Evolutionary conservation across 1,140 invertebrate species (phyloP), one percentile per base, ranked within the genome.

Genomic region (Orius insidiosus): DNA sequence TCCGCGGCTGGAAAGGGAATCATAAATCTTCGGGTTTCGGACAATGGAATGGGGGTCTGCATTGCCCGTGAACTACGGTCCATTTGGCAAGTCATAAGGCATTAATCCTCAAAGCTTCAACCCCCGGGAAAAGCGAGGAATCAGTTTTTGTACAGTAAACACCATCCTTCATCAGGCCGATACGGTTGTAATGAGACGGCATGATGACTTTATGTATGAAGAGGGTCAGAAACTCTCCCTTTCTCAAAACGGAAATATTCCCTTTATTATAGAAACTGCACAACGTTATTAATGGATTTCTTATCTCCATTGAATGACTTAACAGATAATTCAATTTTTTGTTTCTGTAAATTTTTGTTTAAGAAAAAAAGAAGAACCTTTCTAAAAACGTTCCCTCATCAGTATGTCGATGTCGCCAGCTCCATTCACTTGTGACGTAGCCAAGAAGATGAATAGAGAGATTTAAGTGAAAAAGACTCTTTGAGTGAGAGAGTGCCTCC

Each of bases 361-460:
- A 24, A 4, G 7, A 24, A 24, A 24, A 24, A 24, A 24, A 24
- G 7, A 24, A 4, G 7, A 24, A 24, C 24, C 24, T 24, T 24
- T 24, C 39, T n/a, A 41, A 41, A 39, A 24, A 24, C 24, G 24
- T 24, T 24, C 24, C 18, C 47, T 49, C 47, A 49, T 49, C 47
- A 49, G 47, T 49, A 49, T 49, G 47, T 31, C 18, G n/a, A 14
- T 6, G 41, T 15, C 33, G 41, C 39, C 32, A 14, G 30, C 32
- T 30, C 46, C 34, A 36, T 47, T 37, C 37, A 43, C 32, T 45
- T 37, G 32, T 45, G 32, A 35, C 44, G 44, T 45, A 34, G 44
- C 44, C 34, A 16, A 35, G 47, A 43, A 49, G 47, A 49, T 49
- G 47, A 49, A 49, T 49, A 49, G 47, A 49, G 47, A 49, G 47